Evolutionary conservation across 2,797 vertebrate species (phyloP), one percentile per base, ranked within the genome.

Genomic region (Hemitrygon akajei): DNA sequence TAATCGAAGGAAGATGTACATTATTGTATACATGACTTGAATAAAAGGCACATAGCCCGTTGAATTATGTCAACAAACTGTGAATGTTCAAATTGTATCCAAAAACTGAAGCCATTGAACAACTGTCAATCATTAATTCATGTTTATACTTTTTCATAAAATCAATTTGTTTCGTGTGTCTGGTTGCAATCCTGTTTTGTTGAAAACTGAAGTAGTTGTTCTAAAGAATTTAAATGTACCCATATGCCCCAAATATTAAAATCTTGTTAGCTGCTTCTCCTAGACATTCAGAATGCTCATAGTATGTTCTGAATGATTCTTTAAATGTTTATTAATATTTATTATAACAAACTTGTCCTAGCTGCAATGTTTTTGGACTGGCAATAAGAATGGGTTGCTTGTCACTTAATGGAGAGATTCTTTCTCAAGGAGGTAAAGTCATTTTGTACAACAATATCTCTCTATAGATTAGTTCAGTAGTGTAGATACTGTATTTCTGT

Each of bases 81-180:
- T 73, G 69, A 34, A 92, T 92, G 69, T 75, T 92, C 89, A 75
- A 73, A 47, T 92, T 92, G 0, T 66, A 73, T 92, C 71, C 37
- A 66, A 14, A 91, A 73, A 47, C 47, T 92, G 89, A 73, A 73
- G 71, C 69, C 69, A 92, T 75, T 92, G 73, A 92, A 56, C 11
- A 73, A 34, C 89, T 92, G 89, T 34, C 89, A 92, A 73, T 92
- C 69, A 92, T 47, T 69, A 71, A 40, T 71, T 66, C 25, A 56
- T 25, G 37, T 92, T 37, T 92, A 75, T 73, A 47, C 89, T 92
- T 11, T 75, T 75, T 9, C 69, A 92, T 92, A 37, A 75, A 92
- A 73, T 47, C 69, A 73, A 47, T 40, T 37, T 92, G 66, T 47
- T 27, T 73, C 69, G 34, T 71, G 40, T 27, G 69, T 71, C 89